Evolutionary conservation across 1,140 invertebrate species (phyloP).

Genomic region (Paraescarpia echinospica): DNA sequence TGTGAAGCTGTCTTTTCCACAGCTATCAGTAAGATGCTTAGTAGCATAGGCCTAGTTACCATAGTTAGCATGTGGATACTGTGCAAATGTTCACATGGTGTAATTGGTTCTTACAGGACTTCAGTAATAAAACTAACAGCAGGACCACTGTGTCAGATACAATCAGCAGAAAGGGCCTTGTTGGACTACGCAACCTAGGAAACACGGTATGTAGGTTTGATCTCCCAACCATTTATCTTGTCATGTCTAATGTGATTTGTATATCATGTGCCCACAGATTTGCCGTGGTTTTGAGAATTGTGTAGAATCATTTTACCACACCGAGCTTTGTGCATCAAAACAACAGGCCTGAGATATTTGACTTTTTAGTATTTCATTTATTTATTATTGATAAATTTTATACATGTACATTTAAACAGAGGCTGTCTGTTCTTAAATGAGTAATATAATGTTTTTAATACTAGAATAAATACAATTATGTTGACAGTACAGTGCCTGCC

Average conservation of each 20-base stretch:
- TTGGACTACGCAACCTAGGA: conserved; percentile 87
- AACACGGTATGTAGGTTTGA: conserved; percentile 71
- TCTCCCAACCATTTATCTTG: background rate
- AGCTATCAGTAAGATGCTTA: too few relatives aligned
- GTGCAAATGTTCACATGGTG: background rate
- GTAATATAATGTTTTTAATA: too few relatives aligned
- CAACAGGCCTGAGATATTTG: background rate
- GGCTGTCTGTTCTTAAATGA: too few relatives aligned
- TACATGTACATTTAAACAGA: too few relatives aligned
- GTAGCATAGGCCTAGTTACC: background rate
- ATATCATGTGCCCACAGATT: background rate
- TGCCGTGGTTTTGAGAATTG: background rate
- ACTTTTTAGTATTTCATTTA: conserved; percentile 4
- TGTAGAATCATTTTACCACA: background rate
- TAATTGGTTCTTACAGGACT: background rate
- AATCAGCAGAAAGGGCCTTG: conserved; percentile 64
- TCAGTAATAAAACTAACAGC: background rate
- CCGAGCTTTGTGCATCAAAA: background rate
- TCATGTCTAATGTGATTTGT: background rate
- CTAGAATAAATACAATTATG: too few relatives aligned
- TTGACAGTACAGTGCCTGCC: too few relatives aligned
- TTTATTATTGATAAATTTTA: too few relatives aligned
- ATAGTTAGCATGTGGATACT: background rate
- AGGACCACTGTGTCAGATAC: background rate
- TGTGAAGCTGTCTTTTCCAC: too few relatives aligned